These are phyloP conservation scores for Trinorchestia longiramus DNA, from an alignment of 1,140 invertebrate species.

Conservation along the genomic window DNA sequence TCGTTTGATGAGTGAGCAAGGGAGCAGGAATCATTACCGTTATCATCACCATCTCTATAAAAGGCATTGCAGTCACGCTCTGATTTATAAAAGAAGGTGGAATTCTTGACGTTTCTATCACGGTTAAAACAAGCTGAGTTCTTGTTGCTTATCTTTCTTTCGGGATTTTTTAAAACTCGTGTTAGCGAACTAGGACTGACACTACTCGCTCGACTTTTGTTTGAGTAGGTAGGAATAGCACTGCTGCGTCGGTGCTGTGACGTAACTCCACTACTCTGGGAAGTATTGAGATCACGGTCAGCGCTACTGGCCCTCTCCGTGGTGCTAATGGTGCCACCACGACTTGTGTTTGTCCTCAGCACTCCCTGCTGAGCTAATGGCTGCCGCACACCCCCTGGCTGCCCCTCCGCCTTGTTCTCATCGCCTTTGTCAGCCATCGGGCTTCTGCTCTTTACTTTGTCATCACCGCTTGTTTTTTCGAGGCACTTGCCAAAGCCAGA, in stretches of 20 bases:
- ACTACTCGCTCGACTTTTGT: constrained; percentile 21
- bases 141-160: not conserved
- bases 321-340: not conserved
- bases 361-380: not conserved
- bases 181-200: constrained; percentile 19
- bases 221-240: constrained; percentile 20
- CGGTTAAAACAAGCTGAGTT: not conserved
- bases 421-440: not conserved
- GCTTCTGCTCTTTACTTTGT: not conserved
- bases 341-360: not conserved
- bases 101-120: not conserved
- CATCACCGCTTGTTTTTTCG: not conserved
- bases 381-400: not conserved
- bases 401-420: not conserved
- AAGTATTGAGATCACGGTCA: not conserved
- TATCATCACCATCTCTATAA: not conserved
- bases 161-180: not conserved
- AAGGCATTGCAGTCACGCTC: constrained; percentile 8
- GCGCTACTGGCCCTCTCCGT: not conserved
- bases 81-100: not conserved
- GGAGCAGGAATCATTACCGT: constrained; percentile 2
- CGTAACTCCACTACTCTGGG: not conserved
- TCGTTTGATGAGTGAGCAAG: not conserved
- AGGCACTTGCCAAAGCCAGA: not conserved
- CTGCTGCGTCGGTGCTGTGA: constrained; percentile 20